Evolutionary conservation across 2,113 vertebrate species (phyloP).

Genomic region (Copsychus sechellarum): DNA sequence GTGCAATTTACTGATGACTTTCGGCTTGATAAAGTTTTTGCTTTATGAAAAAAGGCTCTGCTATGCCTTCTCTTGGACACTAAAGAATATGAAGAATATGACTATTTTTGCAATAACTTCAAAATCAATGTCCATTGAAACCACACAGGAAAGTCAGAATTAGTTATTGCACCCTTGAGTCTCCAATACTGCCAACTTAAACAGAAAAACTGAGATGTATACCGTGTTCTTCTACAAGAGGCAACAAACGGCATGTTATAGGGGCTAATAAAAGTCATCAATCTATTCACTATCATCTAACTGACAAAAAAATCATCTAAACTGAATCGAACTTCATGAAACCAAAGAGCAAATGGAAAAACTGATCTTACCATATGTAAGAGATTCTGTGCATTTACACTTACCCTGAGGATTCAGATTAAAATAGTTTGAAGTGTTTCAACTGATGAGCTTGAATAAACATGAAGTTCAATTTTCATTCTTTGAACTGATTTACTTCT

Average conservation of each 20-base stretch:
- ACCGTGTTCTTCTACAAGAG: not conserved
- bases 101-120: not conserved
- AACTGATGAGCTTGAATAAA: conserved; percentile 13
- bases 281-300: not conserved
- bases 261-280: not conserved
- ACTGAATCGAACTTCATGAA: not conserved
- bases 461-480: not conserved
- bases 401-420: not conserved
- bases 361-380: not conserved
- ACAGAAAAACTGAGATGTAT: not conserved
- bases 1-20: not conserved
- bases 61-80: not conserved
- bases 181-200: not conserved
- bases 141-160: not conserved
- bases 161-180: not conserved
- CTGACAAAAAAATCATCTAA: not conserved
- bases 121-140: not conserved
- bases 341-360: not conserved
- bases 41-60: not conserved
- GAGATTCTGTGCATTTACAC: not conserved
- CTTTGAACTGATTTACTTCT: not conserved
- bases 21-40: not conserved
- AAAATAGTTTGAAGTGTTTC: not conserved
- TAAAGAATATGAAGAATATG: not conserved
- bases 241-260: not conserved